Percentiles rank a stretch among this genome's conserved stretches.
Conservation (phyloP, 2,113 vertebrate genomes). For the Sinocyclocheilus grahami region DNA sequence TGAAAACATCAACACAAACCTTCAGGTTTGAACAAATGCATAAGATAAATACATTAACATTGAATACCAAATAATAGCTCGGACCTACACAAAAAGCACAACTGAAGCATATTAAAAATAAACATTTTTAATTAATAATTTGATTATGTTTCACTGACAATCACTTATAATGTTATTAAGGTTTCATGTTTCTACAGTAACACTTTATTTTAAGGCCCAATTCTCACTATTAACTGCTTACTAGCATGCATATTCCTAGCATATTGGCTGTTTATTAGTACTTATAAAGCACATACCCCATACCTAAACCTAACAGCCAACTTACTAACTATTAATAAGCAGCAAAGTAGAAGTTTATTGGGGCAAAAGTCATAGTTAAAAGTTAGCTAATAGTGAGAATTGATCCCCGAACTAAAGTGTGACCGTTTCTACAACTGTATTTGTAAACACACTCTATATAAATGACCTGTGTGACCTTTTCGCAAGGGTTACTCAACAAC, state of each 20-base stretch:
- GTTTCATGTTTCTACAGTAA: neutral
- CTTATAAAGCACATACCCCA: too few relatives aligned
- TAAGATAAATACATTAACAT: neutral
- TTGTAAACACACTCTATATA: too few relatives aligned
- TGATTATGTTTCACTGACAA: neutral
- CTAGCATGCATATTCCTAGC: too few relatives aligned
- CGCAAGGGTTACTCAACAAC: too few relatives aligned
- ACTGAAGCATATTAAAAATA: neutral
- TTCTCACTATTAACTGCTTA: neutral
- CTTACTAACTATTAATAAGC: neutral
- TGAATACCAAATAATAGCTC: neutral
- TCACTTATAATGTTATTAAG: neutral
- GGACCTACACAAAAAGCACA: neutral
- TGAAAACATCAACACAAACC: constrained; percentile 65
- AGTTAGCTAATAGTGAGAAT: neutral
- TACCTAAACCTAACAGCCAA: too few relatives aligned
- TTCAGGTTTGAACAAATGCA: neutral
- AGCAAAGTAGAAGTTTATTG: neutral
- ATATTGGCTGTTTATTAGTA: too few relatives aligned
- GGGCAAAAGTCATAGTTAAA: neutral
- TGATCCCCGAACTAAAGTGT: too few relatives aligned
- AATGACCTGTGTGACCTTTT: too few relatives aligned
- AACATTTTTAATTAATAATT: neutral
- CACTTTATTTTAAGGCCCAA: neutral
- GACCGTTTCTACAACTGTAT: too few relatives aligned